Percentiles rank a stretch among this genome's conserved stretches.
phyloP scores from a whole-genome alignment of 2,888 invertebrate species.

The Sinhomidia bicolor region DNA sequence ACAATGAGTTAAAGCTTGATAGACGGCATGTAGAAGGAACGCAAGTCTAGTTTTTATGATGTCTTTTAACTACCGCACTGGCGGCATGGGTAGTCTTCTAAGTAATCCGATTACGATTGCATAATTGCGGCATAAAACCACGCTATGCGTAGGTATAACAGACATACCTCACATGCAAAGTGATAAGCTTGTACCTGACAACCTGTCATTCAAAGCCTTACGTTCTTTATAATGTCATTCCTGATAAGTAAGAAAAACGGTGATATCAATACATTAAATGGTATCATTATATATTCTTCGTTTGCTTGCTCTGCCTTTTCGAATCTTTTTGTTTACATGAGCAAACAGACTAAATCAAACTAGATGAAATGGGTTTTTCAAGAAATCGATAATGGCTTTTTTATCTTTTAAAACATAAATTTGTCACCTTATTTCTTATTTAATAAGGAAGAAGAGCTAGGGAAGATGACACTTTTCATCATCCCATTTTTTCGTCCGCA shows the following conservation, averaged over 20 bases:
- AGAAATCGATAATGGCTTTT: not conserved
- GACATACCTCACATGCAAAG: too few species aligned
- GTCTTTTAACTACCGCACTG: not conserved
- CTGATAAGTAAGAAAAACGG: too few species aligned
- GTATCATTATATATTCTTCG: not conserved
- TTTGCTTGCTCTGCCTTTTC: not conserved
- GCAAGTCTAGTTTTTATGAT: not conserved
- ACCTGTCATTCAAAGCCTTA: slow-evolving; percentile 7
- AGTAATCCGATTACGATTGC: slow-evolving; percentile 37
- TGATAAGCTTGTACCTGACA: not conserved
- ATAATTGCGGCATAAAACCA: not conserved
- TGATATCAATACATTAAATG: not conserved
- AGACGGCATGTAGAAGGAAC: not conserved
- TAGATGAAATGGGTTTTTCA: slow-evolving; percentile 26
- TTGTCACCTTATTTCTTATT: slow-evolving; percentile 46
- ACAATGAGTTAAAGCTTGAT: not conserved
- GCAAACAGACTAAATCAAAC: not conserved
- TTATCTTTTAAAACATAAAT: slow-evolving; percentile 37
- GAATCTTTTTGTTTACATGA: not conserved
- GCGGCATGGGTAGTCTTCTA: not conserved
- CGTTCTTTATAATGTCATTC: not conserved
- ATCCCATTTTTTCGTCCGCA: not conserved
- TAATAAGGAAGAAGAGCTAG: slow-evolving; percentile 17
- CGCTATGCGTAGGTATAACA: not conserved
- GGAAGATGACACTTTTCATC: not conserved